These are phyloP conservation scores for Ceratina calcarata DNA, from an alignment of 1,140 invertebrate species.

Conservation along the genomic window DNA sequence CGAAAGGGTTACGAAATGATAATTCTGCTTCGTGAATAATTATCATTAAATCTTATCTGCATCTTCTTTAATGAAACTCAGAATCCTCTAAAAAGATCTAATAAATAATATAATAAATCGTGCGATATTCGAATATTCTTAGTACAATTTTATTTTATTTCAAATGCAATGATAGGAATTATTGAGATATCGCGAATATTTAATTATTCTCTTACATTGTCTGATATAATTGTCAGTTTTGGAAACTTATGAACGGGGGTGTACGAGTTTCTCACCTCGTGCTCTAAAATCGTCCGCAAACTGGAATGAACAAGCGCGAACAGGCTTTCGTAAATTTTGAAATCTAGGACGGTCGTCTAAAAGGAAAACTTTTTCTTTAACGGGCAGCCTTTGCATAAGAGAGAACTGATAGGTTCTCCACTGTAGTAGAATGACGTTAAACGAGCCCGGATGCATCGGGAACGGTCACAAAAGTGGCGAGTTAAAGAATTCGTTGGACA, in stretches of 20 bases:
- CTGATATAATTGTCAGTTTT: too few relatives aligned
- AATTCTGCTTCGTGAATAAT: background rate
- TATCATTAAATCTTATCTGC: background rate
- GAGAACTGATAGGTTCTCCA: slow-evolving; percentile 12
- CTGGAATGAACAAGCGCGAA: slow-evolving; percentile 45
- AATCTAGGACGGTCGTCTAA: slow-evolving; percentile 46
- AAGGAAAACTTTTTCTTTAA: slow-evolving; percentile 45
- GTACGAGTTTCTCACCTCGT: background rate
- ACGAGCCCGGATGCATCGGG: background rate
- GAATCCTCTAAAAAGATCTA: too few relatives aligned
- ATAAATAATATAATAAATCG: too few relatives aligned
- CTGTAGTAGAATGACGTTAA: background rate
- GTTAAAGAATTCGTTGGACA: too few relatives aligned
- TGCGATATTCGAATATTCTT: too few relatives aligned
- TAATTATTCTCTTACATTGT: background rate
- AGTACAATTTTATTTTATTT: too few relatives aligned
- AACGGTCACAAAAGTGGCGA: too few relatives aligned
- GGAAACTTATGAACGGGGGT: too few relatives aligned
- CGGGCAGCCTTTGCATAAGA: slow-evolving; percentile 28
- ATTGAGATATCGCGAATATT: background rate
- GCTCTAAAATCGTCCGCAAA: slow-evolving; percentile 39
- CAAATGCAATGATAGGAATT: too few relatives aligned
- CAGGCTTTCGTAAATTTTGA: slow-evolving; percentile 46
- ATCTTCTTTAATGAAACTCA: background rate
- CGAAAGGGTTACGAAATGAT: slow-evolving; percentile 5